A percentile compares a stretch with the other conserved stretches of the same genome.
Evolutionary conservation across 1,140 invertebrate genomes (phyloP).

Genomic region (Oreohelix idahoensis): DNA sequence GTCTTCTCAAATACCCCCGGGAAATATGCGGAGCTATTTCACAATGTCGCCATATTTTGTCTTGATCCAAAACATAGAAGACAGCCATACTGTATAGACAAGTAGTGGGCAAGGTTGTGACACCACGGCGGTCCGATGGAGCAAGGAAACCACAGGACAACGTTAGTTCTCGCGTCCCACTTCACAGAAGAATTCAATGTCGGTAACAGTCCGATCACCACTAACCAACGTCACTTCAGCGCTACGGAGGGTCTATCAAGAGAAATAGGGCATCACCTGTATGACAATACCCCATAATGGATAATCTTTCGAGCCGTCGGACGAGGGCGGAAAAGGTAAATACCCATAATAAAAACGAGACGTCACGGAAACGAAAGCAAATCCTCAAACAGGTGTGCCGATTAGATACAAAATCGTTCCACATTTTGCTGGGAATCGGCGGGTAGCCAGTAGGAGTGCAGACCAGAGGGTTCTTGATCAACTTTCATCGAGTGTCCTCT

Average conservation of each 20-base stretch:
- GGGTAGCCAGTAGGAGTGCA: neutral
- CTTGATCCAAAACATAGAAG: no score
- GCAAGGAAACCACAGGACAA: no score
- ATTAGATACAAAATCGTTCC: neutral
- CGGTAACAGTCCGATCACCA: neutral
- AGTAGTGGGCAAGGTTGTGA: no score
- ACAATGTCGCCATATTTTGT: no score
- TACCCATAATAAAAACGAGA: neutral
- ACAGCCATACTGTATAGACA: no score
- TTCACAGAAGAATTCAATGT: no score
- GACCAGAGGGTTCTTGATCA: neutral
- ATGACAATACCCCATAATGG: neutral
- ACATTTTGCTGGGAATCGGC: neutral
- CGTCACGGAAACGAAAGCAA: neutral
- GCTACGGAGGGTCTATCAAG: neutral
- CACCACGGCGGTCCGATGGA: no score
- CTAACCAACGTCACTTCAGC: neutral
- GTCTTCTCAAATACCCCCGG: no score
- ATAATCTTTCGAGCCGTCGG: neutral
- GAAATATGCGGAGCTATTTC: no score
- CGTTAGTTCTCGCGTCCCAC: no score
- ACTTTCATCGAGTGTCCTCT: neutral
- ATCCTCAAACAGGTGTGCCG: conserved; percentile 13
- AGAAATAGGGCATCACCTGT: neutral
- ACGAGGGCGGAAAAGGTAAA: neutral